A percentile compares a stretch with the other conserved stretches of the same genome.
Evolutionary conservation across 37 sponge, comb jelly and placozoan genomes (phyloP).

Genomic region (Petrosia ficiformis): DNA sequence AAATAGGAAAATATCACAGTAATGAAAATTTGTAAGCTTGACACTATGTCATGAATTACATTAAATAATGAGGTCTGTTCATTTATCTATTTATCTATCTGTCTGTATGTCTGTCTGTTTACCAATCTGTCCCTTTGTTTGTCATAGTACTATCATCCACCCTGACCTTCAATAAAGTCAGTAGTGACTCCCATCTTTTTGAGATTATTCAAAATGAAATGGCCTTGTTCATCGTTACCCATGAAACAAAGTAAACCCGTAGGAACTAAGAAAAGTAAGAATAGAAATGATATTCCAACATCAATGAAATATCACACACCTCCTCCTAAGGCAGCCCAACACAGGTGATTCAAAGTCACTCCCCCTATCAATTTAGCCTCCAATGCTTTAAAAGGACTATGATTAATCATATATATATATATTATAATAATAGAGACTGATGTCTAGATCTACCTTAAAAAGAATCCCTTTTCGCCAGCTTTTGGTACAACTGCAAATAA

Average conservation of each 20-base stretch:
- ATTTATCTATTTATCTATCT: too few relatives aligned
- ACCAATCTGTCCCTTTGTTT: too few relatives aligned
- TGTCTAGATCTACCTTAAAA: slow-evolving; percentile 46
- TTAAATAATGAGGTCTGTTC: too few relatives aligned
- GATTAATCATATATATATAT: too few relatives aligned
- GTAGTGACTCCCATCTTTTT: slow-evolving; percentile 50
- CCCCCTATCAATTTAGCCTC: slow-evolving; percentile 78
- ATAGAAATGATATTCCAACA: not conserved
- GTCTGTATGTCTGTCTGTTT: too few relatives aligned
- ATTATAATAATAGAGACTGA: too few relatives aligned
- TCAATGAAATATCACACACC: slow-evolving; percentile 27
- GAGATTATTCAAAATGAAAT: slow-evolving; percentile 48
- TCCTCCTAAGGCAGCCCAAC: slow-evolving; percentile 87
- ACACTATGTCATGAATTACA: too few relatives aligned
- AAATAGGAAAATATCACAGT: too few relatives aligned
- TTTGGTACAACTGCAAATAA: slow-evolving; percentile 67
- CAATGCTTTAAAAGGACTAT: slow-evolving; percentile 59
- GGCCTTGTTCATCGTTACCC: slow-evolving; percentile 75
- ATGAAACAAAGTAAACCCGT: slow-evolving; percentile 82
- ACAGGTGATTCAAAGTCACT: slow-evolving; percentile 84
- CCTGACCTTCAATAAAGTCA: slow-evolving; percentile 60
- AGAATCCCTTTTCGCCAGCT: slow-evolving; percentile 83
- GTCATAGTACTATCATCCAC: too few relatives aligned
- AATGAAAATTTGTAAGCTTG: too few relatives aligned
- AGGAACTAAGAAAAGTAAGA: slow-evolving; percentile 10